Evolutionary conservation across 1,140 invertebrate species (phyloP).

Genomic region (Aphelenchoides besseyi): DNA sequence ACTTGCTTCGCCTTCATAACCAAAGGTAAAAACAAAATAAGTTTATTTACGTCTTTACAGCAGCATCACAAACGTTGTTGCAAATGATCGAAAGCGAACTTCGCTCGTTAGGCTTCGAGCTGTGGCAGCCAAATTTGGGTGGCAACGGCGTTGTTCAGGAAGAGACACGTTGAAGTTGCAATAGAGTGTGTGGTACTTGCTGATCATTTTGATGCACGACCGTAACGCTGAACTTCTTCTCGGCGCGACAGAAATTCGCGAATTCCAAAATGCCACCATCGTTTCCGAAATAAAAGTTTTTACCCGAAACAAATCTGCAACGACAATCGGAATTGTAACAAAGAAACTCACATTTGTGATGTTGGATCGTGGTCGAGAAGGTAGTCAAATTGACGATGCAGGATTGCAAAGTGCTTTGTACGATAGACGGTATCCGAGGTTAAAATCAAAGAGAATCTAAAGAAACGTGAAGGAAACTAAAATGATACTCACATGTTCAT

Average conservation of each 20-base stretch:
- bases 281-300: conserved; percentile 12
- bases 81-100: conserved; percentile 23
- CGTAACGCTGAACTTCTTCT: not conserved
- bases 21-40: conserved; percentile 16
- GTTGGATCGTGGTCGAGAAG: not conserved
- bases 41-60: conserved; percentile 1
- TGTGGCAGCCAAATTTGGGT: conserved; percentile 27
- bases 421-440: conserved; percentile 20
- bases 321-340: no score
- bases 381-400: conserved; percentile 3
- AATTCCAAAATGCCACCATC: conserved; percentile 17
- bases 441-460: conserved; percentile 15
- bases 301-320: conserved; percentile 13
- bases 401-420: conserved; percentile 2
- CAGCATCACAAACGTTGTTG: conserved; percentile 22
- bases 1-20: conserved; percentile 36
- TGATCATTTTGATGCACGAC: not conserved
- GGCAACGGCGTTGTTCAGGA: conserved; percentile 22
- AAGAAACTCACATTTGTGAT: conserved; percentile 11
- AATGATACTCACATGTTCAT: conserved; percentile 3
- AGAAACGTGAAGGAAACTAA: not conserved
- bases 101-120: conserved; percentile 12
- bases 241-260: not conserved
- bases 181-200: not conserved
- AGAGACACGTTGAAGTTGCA: not conserved